Base-by-base conservation (phyloP, 1,140 invertebrate genomes). In the Liolophura sinensis region DNA sequence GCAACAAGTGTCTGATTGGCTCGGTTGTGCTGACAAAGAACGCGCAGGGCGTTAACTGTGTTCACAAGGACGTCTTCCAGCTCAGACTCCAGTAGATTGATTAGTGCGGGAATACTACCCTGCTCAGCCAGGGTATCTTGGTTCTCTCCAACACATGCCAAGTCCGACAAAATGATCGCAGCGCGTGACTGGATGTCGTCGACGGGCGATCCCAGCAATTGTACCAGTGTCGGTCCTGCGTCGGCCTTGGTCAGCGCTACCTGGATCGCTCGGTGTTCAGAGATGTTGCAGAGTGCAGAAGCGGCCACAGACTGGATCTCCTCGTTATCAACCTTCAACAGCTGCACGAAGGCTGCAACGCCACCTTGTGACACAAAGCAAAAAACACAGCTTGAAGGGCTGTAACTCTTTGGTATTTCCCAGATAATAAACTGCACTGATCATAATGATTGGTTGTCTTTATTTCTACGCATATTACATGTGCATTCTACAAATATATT, bases 11-110 rank as follows among this genome's bases (percentile, higher is more conserved):
- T 68, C 67, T 85, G 83, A 65, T 84, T 85, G 5, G 27, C 61
- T 7, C 22, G 27, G 61, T 84, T 82, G 20, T 72, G 69, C n/a
- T 69, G 62, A 72, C 83, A 83, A 18, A 84, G 56, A 1, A 84
- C 80, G 15, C 81, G 67, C 16, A 85, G 76, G 7, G 82, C 82
- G 62, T 85, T 85, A 6, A 84, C 80, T 0, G 81, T 74, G 70
- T 85, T 85, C 14, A 84, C 80, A 46, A 85, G 64, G 0, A 85
- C 79, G 68, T 84, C 84, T 56, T 85, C 82, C 18, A 83, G 63
- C 31, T 82, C 75, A 0, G 80, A 84, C 52, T 84, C 78, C 27
- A 85, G 60, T 15, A 85, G 60, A 61, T 74, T 71, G 5, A 84
- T 75, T 54, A 84, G 64, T 11, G 81, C 77, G 15, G 73, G 60